Conservation (phyloP, 2,113 vertebrate genomes). For the Sciurus niger region DNA sequence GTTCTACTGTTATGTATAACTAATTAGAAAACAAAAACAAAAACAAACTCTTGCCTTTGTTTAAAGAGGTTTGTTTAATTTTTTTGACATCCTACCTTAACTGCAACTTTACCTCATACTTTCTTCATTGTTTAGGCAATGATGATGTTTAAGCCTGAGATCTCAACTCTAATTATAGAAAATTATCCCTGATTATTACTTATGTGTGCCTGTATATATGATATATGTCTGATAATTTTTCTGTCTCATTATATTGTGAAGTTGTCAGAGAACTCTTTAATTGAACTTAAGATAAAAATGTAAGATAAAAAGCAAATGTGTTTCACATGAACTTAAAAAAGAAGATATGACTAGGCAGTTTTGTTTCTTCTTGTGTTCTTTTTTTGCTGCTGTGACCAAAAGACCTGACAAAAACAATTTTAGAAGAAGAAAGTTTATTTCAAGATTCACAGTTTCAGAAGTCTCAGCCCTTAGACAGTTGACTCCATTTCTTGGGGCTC, state of each 20-base stretch:
- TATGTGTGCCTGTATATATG: neutral
- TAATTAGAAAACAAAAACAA: no score
- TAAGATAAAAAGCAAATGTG: neutral
- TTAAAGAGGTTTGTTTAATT: neutral
- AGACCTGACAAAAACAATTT: no score
- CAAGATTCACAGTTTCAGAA: no score
- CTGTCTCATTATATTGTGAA: neutral
- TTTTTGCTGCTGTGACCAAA: no score
- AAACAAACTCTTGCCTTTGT: neutral
- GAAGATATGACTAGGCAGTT: no score
- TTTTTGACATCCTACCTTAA: neutral
- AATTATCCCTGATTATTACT: neutral
- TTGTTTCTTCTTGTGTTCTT: no score
- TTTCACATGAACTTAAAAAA: neutral
- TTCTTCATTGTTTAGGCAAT: neutral
- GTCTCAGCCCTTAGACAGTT: no score
- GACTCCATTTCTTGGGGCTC: no score
- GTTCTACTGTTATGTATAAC: no score
- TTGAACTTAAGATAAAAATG: neutral
- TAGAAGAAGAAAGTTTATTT: no score
- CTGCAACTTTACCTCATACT: neutral
- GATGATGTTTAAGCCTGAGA: neutral
- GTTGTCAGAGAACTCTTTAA: neutral
- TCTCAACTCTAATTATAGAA: neutral
- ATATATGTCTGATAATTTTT: neutral